Percentiles rank a stretch among this genome's conserved stretches.
Evolutionary conservation across 2,888 invertebrate genomes (phyloP).

Genomic region (Schizaphis graminum): DNA sequence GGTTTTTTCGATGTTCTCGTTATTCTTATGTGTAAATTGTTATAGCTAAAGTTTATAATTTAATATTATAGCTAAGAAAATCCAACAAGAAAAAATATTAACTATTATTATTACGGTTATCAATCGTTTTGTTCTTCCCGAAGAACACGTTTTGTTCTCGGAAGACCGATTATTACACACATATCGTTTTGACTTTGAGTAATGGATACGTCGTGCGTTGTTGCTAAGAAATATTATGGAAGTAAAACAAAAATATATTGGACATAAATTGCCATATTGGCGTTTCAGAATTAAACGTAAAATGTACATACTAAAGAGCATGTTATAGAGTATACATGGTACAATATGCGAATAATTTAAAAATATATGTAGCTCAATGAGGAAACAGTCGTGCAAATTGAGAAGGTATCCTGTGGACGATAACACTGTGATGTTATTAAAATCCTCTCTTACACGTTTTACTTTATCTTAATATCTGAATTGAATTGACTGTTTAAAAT

Average conservation of each 20-base stretch:
- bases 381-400: background rate
- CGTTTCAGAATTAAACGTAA: background rate
- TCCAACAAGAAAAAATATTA: conserved; percentile 52
- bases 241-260: conserved; percentile 14
- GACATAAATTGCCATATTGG: conserved; percentile 19
- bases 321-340: background rate
- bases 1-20: background rate
- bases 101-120: conserved; percentile 52
- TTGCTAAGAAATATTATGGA: conserved; percentile 33
- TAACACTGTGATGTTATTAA: background rate
- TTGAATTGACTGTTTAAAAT: background rate
- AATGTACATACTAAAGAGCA: background rate
- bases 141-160: conserved; percentile 46
- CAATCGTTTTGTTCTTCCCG: conserved; percentile 57
- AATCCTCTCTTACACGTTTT: background rate
- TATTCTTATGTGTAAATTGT: conserved; percentile 9
- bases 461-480: background rate
- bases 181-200: conserved; percentile 63
- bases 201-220: conserved; percentile 4
- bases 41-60: background rate
- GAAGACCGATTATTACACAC: conserved; percentile 64
- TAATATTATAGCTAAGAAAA: conserved; percentile 27
- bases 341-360: background rate
- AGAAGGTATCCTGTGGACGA: background rate
- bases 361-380: background rate